Base-by-base conservation (phyloP, 2,113 vertebrate genomes). In the Morone chrysops region DNA sequence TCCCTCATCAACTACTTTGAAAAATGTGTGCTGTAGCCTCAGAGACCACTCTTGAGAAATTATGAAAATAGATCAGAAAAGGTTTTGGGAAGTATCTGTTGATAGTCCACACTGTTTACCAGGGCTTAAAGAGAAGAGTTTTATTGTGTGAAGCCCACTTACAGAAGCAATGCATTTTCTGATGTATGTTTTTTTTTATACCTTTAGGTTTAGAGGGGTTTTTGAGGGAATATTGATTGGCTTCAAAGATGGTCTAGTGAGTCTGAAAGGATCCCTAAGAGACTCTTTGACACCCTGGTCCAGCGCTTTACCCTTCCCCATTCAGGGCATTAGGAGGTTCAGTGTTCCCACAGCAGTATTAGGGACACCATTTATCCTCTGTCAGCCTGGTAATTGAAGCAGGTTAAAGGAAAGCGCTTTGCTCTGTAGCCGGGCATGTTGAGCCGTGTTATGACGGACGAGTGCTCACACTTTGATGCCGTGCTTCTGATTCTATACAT, bases 351-450 rank as follows among this genome's bases (percentile, higher is more conserved):
- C 40, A 36, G 70, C 73, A 54, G 63, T 79, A 86, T 83, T 73
- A 75, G 66, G 36, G 57, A 48, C 70, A 66, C 62, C 59, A 59
- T 89, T 89, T 87, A 80, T 78, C 54, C 78, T 70, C 84, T 63
- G 61, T 71, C 77, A 72, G 62, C 61, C 87, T 76, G 51, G 63
- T 66, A 84, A 87, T 65, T 87, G 79, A 81, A 88, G 76, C 73
- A 80, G 83, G 62, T 87, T 86, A 80, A 85, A 68, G 66, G 6
- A 78, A 70, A 43, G 25, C 0, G 6, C 70, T 70, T 70, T 53
- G 40, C 50, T 76, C 59, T 80, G 45, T 57, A 48, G 86, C 62
- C 18, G 11, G 18, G 8, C 11, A 16, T 17, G 22, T 43, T 75
- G 47, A 56, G 66, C 43, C 1, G 6, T 12, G 50, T 70, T 77